Percentiles rank a stretch among this genome's conserved stretches.
Conservation (phyloP, 2,888 invertebrate species). For the Diloba caeruleocephala region DNA sequence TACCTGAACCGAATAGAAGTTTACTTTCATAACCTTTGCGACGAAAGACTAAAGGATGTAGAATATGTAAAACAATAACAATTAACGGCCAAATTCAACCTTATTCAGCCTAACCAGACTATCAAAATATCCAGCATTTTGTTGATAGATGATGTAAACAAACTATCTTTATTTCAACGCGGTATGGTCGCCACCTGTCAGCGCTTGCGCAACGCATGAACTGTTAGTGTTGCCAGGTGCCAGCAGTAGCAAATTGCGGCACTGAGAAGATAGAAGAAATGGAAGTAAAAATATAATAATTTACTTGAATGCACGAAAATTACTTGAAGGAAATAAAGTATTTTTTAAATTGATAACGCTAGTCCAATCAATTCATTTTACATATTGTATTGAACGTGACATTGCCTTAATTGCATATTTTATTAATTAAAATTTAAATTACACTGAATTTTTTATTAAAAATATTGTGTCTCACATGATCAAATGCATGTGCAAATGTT, state of each 20-base stretch:
- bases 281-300: not conserved
- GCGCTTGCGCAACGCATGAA: constrained; percentile 46
- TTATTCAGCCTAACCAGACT: constrained; percentile 25
- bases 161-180: constrained; percentile 48
- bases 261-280: constrained; percentile 1
- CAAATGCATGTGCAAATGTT: too few species aligned
- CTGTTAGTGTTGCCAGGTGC: constrained; percentile 37
- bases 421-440: too few species aligned
- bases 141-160: constrained; percentile 58
- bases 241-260: constrained; percentile 33
- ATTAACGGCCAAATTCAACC: constrained; percentile 16
- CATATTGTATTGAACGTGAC: too few species aligned
- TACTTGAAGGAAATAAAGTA: too few species aligned
- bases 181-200: constrained; percentile 56
- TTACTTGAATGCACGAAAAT: too few species aligned
- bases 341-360: too few species aligned
- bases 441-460: too few species aligned
- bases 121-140: constrained; percentile 55
- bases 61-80: constrained; percentile 26
- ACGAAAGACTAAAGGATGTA: constrained; percentile 13
- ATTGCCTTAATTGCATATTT: too few species aligned
- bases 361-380: too few species aligned
- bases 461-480: too few species aligned
- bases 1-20: not conserved
- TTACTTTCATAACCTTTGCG: constrained; percentile 18